phyloP scores from a whole-genome alignment of 2,797 vertebrate genomes.

The Chloroceryle inda region DNA sequence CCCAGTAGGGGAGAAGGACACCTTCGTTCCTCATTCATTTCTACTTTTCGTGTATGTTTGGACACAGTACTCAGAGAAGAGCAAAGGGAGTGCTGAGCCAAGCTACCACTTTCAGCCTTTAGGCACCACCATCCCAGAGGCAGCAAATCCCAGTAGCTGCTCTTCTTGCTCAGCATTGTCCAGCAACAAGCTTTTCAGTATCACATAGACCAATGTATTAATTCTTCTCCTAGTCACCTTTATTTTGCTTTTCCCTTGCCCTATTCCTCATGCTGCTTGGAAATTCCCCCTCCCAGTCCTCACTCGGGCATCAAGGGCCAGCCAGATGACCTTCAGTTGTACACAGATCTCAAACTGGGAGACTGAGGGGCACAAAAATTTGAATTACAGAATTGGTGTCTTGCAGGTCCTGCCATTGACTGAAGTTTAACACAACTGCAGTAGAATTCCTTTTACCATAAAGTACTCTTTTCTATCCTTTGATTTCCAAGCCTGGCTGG shows the following conservation, averaged over 20 bases:
- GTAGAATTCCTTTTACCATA: neutral
- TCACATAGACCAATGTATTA: too few species aligned
- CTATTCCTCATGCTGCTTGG: neutral
- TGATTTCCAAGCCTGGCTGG: neutral
- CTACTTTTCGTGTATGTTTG: neutral
- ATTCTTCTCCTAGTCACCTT: neutral
- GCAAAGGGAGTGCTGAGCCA: neutral
- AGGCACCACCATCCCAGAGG: neutral
- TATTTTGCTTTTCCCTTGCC: neutral
- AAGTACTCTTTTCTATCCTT: accelerated
- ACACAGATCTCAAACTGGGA: neutral
- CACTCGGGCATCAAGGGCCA: neutral
- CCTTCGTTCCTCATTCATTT: neutral
- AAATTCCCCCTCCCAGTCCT: neutral
- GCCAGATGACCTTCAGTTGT: neutral
- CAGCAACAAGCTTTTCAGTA: neutral
- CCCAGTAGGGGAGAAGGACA: neutral
- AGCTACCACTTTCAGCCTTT: neutral
- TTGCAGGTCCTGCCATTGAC: neutral
- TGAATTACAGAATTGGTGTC: neutral
- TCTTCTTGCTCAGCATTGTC: neutral
- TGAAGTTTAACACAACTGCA: neutral
- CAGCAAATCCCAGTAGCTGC: neutral
- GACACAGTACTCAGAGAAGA: neutral
- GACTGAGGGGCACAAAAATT: neutral